Evolutionary conservation across 2,113 vertebrate species (phyloP), one percentile per base, ranked within the genome.

Genomic region (Himantopus leucocephalus): DNA sequence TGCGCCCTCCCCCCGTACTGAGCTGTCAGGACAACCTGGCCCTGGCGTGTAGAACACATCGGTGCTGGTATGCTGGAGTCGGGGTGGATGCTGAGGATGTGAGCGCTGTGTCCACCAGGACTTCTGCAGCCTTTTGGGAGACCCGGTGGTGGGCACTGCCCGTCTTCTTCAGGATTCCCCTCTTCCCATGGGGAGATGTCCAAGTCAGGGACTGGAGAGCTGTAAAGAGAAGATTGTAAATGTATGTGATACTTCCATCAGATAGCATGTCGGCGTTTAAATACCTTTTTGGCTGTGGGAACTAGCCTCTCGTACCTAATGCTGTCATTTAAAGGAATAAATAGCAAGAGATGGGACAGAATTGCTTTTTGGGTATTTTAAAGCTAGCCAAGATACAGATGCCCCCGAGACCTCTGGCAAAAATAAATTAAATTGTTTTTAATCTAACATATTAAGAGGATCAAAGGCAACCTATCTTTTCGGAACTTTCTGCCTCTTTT

Each of bases 281-380:
- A 86, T 94, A 92, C 72, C 27, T 87, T 75, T 75, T 89, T 91
- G 89, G 84, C 91, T 94, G 80, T 48, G 60, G 76, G 64, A 89
- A 58, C 63, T 77, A 84, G 34, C 79, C 35, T 78, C 66, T 95
- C 4, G 1, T 81, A 81, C 64, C 60, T 84, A 62, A 89, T 15
- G 1, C 27, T 77, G 64, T 88, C 70, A 82, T 91, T 94, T 89
- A 78, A 68, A 82, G 47, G 52, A 96, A 71, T 60, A 89, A 95
- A 78, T 84, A 85, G 56, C 64, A 89, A 91, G 91, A 89, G 66
- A 85, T 87, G 86, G 26, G 60, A 56, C 74, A 27, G 58, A 86
- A 89, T 94, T 94, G 84, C 12, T 92, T 90, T 84, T 74, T 67
- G 94, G 91, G 85, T 90, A 94, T 89, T 77, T 77, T 92, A 72